Percentiles rank a stretch among this genome's conserved stretches.
Conservation (phyloP, 2,888 invertebrate species). For the Drosophila infuscata region DNA sequence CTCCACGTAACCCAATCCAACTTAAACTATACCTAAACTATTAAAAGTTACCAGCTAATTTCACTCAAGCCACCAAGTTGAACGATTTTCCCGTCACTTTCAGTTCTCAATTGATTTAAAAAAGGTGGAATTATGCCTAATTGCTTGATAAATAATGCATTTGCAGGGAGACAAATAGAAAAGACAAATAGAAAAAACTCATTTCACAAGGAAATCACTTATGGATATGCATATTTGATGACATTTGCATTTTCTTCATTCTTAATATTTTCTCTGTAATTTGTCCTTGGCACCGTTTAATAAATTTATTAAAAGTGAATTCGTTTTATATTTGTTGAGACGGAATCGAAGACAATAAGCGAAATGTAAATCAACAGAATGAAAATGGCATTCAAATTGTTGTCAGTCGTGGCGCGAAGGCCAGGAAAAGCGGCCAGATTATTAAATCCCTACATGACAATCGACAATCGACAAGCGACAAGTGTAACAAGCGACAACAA, state of each 20-base stretch:
- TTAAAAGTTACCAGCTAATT: background rate
- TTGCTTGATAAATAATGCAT: constrained; percentile 7
- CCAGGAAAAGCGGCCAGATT: constrained; percentile 60
- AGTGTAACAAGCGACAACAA: constrained; percentile 18
- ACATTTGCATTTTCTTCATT: constrained; percentile 22
- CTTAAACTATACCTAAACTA: background rate
- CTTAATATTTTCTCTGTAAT: constrained; percentile 32
- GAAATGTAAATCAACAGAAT: constrained; percentile 68
- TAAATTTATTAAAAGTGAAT: constrained; percentile 65
- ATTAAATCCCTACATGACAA: constrained; percentile 75
- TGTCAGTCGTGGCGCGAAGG: constrained; percentile 45
- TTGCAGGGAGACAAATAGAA: background rate
- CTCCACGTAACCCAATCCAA: background rate
- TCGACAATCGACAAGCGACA: constrained; percentile 69
- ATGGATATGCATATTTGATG: constrained; percentile 58
- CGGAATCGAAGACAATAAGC: constrained; percentile 50
- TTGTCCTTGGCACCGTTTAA: constrained; percentile 57
- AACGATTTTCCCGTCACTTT: background rate
- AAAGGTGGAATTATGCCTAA: background rate
- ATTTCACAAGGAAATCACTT: constrained; percentile 33
- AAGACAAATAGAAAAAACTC: background rate
- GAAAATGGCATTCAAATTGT: constrained; percentile 65
- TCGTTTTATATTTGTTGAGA: constrained; percentile 30
- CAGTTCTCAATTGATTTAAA: background rate
- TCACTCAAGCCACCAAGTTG: background rate